Conservation (phyloP, 2,113 vertebrate genomes). For the Paramisgurnus dabryanus region DNA sequence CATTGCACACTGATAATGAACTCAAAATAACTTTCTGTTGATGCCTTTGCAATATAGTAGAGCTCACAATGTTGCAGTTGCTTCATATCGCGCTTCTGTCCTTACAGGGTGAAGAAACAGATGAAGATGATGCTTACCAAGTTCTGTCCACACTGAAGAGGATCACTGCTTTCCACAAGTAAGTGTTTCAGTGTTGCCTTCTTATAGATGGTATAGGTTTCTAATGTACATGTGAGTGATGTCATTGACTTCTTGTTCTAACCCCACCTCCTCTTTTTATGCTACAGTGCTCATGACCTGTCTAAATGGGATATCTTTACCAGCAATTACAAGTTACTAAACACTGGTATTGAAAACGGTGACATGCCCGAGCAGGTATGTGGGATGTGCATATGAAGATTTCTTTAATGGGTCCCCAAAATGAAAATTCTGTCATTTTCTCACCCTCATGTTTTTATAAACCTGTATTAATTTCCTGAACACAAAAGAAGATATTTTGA, state of each 20-base stretch:
- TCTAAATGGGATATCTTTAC: slow-evolving; percentile 98
- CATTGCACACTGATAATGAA: neutral
- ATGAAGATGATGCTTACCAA: slow-evolving; percentile 98
- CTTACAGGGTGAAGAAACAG: slow-evolving; percentile 90
- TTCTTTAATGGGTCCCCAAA: neutral
- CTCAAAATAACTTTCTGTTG: neutral
- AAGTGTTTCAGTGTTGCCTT: slow-evolving; percentile 51
- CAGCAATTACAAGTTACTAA: slow-evolving; percentile 97
- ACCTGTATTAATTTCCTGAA: too few species aligned
- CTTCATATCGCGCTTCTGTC: neutral
- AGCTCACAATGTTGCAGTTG: neutral
- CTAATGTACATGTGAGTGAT: too few species aligned
- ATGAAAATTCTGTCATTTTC: too few species aligned
- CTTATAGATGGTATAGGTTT: neutral
- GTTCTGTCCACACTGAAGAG: slow-evolving; percentile 96
- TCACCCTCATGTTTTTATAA: too few species aligned
- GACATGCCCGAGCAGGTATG: slow-evolving; percentile 98
- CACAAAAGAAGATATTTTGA: too few species aligned
- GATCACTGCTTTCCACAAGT: slow-evolving; percentile 99
- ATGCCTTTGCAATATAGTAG: neutral
- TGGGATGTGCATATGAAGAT: neutral
- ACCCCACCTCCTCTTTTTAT: neutral
- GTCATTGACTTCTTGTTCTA: too few species aligned
- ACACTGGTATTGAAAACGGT: slow-evolving; percentile 98
- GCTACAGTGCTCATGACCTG: slow-evolving; percentile 90